Evolutionary conservation across 1,140 invertebrate species (phyloP).

Genomic region (Cotesia chilonis): DNA sequence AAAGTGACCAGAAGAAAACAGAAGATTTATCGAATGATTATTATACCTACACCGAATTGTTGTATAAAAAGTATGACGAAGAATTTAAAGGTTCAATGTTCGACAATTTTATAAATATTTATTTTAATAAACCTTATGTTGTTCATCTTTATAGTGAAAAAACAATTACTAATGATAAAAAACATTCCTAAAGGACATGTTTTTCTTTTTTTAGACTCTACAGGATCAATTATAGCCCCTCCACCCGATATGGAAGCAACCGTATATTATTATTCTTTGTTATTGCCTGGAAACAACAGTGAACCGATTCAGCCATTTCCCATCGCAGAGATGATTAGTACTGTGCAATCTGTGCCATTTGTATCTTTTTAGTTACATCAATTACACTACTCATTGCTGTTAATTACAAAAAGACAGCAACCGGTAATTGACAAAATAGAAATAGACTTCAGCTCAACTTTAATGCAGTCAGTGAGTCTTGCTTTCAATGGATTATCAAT

Average conservation of each 20-base stretch:
- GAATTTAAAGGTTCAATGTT: background rate
- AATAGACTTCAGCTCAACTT: conserved; percentile 22
- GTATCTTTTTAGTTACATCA: conserved; percentile 1
- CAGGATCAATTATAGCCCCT: conserved; percentile 3
- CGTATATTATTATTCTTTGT: conserved; percentile 8
- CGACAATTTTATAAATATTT: background rate
- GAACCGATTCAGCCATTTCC: conserved; percentile 4
- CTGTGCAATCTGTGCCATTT: conserved; percentile 6
- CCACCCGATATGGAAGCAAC: background rate
- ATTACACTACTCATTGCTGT: background rate
- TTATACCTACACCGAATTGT: background rate
- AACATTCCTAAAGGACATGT: background rate
- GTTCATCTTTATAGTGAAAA: conserved; percentile 8
- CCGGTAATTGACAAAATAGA: conserved; percentile 15
- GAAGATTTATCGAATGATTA: background rate
- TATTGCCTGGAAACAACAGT: background rate
- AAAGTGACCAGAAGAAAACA: background rate
- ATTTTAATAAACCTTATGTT: background rate
- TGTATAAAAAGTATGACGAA: background rate
- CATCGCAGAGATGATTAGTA: conserved; percentile 23
- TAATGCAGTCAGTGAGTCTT: conserved; percentile 8
- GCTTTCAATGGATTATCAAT: conserved; percentile 16
- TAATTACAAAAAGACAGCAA: background rate
- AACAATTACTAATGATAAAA: conserved; percentile 10
- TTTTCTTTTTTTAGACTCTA: conserved; percentile 26